These are phyloP conservation scores for Halocynthia aurantium DNA, from an alignment of 23 tunicate genomes.

Conservation along the genomic window DNA sequence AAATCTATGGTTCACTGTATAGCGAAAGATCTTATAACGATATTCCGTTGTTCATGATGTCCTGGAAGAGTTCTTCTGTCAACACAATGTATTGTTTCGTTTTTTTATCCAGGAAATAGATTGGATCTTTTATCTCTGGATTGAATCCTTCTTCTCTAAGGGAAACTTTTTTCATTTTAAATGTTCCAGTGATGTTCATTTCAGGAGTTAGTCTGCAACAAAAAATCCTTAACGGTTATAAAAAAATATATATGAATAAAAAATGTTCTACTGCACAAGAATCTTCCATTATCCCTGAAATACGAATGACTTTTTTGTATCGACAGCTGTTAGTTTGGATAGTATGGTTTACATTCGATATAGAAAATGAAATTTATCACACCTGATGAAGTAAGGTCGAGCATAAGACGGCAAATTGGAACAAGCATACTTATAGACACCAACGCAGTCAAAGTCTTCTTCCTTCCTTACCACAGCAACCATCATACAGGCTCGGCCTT, in stretches of 20 bases:
- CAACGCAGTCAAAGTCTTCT: constrained; percentile 19
- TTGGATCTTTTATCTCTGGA: constrained; percentile 23
- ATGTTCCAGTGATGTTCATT: constrained; percentile 76
- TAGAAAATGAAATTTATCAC: not conserved
- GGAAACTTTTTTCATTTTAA: constrained; percentile 55
- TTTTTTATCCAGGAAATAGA: constrained; percentile 48
- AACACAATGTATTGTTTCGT: constrained; percentile 35
- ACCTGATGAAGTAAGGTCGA: constrained; percentile 74
- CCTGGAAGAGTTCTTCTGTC: not conserved
- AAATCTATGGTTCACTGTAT: too few species aligned
- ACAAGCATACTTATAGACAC: constrained; percentile 36
- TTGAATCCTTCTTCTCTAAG: constrained; percentile 55
- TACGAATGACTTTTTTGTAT: too few species aligned
- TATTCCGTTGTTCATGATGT: too few species aligned
- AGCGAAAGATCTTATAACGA: too few species aligned
- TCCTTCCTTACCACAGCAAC: constrained; percentile 37
- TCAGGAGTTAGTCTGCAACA: constrained; percentile 27
- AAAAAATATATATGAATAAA: too few species aligned
- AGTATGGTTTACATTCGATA: not conserved
- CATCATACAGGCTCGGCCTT: constrained; percentile 85
- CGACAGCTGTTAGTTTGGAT: too few species aligned
- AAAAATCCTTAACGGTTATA: too few species aligned
- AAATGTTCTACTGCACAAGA: too few species aligned
- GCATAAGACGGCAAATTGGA: constrained; percentile 57
- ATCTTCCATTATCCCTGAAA: too few species aligned